These are phyloP conservation scores for Sphenodon punctatus DNA, from an alignment of 2,797 vertebrate genomes.

Conservation along the genomic window DNA sequence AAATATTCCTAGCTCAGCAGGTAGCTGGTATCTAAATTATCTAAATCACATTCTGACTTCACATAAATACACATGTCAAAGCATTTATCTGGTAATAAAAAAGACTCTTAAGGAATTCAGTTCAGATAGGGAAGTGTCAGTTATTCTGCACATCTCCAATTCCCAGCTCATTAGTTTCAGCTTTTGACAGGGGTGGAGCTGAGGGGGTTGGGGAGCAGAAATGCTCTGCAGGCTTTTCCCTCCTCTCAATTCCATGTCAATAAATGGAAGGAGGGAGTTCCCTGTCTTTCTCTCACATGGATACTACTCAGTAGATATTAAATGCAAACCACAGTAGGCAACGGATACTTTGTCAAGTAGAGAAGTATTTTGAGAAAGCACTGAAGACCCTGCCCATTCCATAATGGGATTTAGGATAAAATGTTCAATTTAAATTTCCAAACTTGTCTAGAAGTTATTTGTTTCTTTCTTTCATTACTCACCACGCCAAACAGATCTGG, in stretches of 20 bases:
- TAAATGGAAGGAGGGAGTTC: conserved; percentile 68
- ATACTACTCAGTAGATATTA: conserved; percentile 64
- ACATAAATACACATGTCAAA: conserved; percentile 67
- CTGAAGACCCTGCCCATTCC: conserved; percentile 1
- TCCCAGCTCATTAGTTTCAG: conserved; percentile 67
- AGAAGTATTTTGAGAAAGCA: conserved; percentile 50
- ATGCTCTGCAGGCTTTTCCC: conserved; percentile 66
- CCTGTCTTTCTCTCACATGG: conserved; percentile 65
- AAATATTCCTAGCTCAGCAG: conserved; percentile 67
- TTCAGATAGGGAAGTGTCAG: conserved; percentile 61
- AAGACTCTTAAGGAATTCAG: conserved; percentile 66
- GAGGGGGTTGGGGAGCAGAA: conserved; percentile 48
- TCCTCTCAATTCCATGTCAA: conserved; percentile 67
- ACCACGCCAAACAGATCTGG: too few relatives aligned
- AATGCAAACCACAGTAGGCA: conserved; percentile 56
- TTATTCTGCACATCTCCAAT: conserved; percentile 58
- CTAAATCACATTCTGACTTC: conserved; percentile 67
- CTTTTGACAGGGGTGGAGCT: conserved; percentile 70
- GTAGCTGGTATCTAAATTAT: conserved; percentile 71
- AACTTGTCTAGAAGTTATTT: too few relatives aligned
- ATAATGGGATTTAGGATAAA: conserved; percentile 11
- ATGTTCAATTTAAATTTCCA: too few relatives aligned
- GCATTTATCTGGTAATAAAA: conserved; percentile 69
- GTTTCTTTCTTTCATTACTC: too few relatives aligned
- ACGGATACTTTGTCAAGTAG: conserved; percentile 32